Percentiles rank a stretch among this genome's conserved stretches.
phyloP scores from a whole-genome alignment of 2,113 vertebrate species.

The Gnathochromis pfefferi region DNA sequence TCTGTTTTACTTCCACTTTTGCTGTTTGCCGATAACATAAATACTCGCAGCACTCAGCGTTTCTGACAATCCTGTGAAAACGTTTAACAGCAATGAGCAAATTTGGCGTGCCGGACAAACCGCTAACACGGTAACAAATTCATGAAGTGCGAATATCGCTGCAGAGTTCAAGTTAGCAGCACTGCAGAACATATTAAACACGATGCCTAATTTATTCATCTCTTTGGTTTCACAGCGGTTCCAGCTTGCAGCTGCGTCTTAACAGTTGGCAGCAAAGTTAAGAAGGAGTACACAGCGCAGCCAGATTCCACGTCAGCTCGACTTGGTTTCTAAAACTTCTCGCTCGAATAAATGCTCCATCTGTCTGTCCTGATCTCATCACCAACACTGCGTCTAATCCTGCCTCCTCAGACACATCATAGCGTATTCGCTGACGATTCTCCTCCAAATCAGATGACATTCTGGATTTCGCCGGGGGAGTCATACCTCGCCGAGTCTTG shows the following conservation, averaged over 20 bases:
- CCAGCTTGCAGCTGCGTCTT: neutral
- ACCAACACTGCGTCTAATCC: conserved; percentile 47
- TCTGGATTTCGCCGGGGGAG: neutral
- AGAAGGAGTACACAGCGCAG: neutral
- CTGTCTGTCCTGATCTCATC: conserved; percentile 60
- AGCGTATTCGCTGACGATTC: neutral
- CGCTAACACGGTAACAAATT: conserved; percentile 3
- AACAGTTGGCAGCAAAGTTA: conserved; percentile 28
- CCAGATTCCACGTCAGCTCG: conserved; percentile 25
- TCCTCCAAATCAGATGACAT: conserved; percentile 24
- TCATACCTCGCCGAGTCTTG: neutral
- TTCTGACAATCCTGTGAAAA: neutral
- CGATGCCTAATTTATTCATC: conserved; percentile 2
- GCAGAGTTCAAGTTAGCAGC: conserved; percentile 9
- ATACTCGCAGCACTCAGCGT: neutral
- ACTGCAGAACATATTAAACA: conserved; percentile 22
- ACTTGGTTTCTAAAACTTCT: conserved; percentile 37
- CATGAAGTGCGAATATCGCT: neutral
- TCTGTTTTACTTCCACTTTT: neutral
- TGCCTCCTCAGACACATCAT: conserved; percentile 26
- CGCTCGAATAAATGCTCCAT: conserved; percentile 52
- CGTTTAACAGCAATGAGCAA: neutral
- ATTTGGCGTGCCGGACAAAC: neutral
- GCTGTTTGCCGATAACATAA: neutral
- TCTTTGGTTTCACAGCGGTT: neutral